Conservation (phyloP, 2,113 vertebrate genomes). For the Vulpes lagopus region DNA sequence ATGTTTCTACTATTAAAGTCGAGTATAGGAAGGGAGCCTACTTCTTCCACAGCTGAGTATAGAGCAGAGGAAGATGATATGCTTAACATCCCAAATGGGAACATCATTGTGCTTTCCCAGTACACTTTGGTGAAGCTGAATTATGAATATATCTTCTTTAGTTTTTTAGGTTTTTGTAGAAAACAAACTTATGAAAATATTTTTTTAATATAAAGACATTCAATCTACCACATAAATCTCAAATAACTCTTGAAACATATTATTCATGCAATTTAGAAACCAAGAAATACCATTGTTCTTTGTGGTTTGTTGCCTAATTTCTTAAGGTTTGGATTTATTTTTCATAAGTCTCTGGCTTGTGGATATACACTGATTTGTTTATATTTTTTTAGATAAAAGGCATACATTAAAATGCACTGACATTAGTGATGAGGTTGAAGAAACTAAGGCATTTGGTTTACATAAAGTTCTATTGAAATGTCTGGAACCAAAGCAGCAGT, state of each 20-base stretch:
- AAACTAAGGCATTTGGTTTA: conserved; percentile 48
- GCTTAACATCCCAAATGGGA: neutral
- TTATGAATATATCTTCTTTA: neutral
- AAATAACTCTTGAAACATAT: neutral
- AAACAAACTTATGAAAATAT: conserved; percentile 9
- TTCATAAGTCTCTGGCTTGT: conserved; percentile 28
- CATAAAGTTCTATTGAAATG: conserved; percentile 55
- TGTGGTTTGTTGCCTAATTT: neutral
- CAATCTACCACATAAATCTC: neutral
- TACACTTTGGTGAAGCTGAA: neutral
- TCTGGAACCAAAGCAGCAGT: conserved; percentile 51
- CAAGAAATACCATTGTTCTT: neutral
- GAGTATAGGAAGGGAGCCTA: neutral
- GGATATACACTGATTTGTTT: conserved; percentile 59
- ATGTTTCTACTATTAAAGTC: neutral
- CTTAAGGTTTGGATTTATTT: conserved; percentile 45
- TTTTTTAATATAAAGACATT: conserved; percentile 33
- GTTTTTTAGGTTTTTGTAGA: neutral
- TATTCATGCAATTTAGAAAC: neutral
- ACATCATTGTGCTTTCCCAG: neutral
- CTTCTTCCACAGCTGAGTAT: neutral
- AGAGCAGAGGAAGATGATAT: neutral
- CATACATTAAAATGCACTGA: conserved; percentile 45
- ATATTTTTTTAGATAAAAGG: conserved; percentile 58
- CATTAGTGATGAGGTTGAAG: conserved; percentile 38